A percentile compares a stretch with the other conserved stretches of the same genome.
phyloP scores from a whole-genome alignment of 2,888 invertebrate species.

The Rhodophaea formosa region DNA sequence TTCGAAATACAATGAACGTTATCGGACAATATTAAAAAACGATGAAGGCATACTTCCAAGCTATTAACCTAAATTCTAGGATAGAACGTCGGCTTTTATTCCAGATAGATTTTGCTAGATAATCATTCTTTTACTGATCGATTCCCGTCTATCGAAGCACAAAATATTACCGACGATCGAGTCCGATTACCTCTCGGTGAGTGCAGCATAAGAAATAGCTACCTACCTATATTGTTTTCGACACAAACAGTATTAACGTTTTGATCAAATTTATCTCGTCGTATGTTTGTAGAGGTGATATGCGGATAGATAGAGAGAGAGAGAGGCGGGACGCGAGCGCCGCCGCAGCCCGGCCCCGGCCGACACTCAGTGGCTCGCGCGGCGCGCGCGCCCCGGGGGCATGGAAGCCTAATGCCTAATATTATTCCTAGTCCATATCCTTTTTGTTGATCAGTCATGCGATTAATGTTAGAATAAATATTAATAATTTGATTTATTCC shows the following conservation, averaged over 20 bases:
- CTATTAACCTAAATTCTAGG: conserved; percentile 75
- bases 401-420: conserved; percentile 76
- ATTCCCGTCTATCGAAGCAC: conserved; percentile 74
- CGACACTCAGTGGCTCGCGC: conserved; percentile 21
- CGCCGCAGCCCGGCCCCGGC: conserved; percentile 20
- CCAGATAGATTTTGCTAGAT: conserved; percentile 81
- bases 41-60: conserved; percentile 77
- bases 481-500: conserved; percentile 82
- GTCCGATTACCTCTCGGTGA: conserved; percentile 66
- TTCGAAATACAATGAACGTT: conserved; percentile 72
- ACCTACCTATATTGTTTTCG: conserved; percentile 67
- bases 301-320: conserved; percentile 60
- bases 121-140: conserved; percentile 68
- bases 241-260: conserved; percentile 75
- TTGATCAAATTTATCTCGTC: conserved; percentile 70
- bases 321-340: conserved; percentile 50
- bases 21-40: conserved; percentile 78
- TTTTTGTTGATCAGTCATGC: conserved; percentile 82
- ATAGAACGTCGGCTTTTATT: conserved; percentile 79
- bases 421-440: conserved; percentile 82
- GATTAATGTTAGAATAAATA: conserved; percentile 80
- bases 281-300: conserved; percentile 75
- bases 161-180: conserved; percentile 73
- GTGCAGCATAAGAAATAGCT: conserved; percentile 57
- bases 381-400: conserved; percentile 55